Evolutionary conservation across 2,113 vertebrate genomes (phyloP), one percentile per base, ranked within the genome.

Genomic region (Dicaeum eximium): DNA sequence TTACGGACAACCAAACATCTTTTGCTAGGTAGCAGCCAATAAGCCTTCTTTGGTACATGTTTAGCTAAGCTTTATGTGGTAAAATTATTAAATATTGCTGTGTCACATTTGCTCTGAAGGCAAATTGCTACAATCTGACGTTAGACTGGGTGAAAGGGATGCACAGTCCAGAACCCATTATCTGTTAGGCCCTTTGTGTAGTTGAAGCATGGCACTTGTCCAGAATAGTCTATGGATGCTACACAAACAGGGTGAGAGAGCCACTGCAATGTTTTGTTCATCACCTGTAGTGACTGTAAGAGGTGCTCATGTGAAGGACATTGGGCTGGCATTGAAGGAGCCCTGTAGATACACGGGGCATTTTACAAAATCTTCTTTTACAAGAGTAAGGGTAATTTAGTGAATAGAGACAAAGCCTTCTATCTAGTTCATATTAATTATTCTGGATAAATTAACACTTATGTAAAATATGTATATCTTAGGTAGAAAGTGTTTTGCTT

Each of bases 121-220:
- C 15, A 11, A 19, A 31, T 82, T 3, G 2, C 35, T 84, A 12
- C 1, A 5, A 17, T 53, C 48, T 54, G 77, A 19, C 33, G 73
- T 81, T 60, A 19, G 48, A 19, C 47, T 62, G 58, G 12, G 45
- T 91, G 85, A 92, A 90, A 94, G 51, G 42, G 54, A 66, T 44
- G 58, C 33, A 73, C 45, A 70, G 13, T 86, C 78, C 90, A 83
- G 90, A 88, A 73, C 38, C 71, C 2, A 6, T 93, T 48, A n/a
- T 87, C 84, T 82, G 38, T 85, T 90, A 38, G 74, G 54, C 37
- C 64, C 35, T 95, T 95, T 95, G 94, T 97, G 88, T 91, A 62
- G 33, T 18, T 75, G 78, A 92, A 69, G 70, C 42, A 2, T 47
- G 1, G 38, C 62, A n/a, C 90, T 95, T 60, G 25, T 77, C 47